These are phyloP conservation scores for Hippopotamyrus pictus DNA, from an alignment of 2,797 vertebrate genomes.

Conservation along the genomic window DNA sequence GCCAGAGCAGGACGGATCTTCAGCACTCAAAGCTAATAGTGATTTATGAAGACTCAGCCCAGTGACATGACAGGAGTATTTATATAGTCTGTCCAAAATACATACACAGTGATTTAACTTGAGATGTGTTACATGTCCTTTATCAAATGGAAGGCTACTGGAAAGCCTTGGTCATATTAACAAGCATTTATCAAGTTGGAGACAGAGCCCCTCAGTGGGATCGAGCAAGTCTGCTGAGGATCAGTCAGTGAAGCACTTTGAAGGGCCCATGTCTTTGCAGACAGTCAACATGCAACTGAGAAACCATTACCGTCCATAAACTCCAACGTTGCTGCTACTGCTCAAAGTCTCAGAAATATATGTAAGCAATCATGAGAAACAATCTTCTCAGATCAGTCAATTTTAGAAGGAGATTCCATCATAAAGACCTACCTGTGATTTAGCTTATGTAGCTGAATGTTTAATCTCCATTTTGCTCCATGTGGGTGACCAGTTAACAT, in stretches of 20 bases:
- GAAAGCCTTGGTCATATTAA: constrained; percentile 15
- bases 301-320: background rate
- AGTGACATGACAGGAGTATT: constrained; percentile 62
- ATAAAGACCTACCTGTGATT: background rate
- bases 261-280: background rate
- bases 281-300: background rate
- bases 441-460: background rate
- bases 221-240: background rate
- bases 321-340: background rate
- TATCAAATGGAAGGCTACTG: constrained; percentile 19
- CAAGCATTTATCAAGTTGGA: constrained; percentile 17
- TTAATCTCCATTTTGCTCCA: background rate
- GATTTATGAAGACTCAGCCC: constrained; percentile 56
- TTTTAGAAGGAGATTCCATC: background rate
- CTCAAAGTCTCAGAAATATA: background rate
- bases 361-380: background rate
- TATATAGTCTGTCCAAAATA: constrained; percentile 27
- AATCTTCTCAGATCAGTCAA: background rate
- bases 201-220: background rate
- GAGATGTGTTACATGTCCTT: constrained; percentile 18
- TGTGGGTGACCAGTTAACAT: background rate
- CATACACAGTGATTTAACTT: constrained; percentile 33
- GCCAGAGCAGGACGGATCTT: constrained; percentile 27
- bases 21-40: constrained; percentile 68
- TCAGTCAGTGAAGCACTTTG: background rate